Percentiles rank a stretch among this genome's conserved stretches.
Evolutionary conservation across 2,888 invertebrate species (phyloP).

Genomic region (Troides oblongomaculatus): DNA sequence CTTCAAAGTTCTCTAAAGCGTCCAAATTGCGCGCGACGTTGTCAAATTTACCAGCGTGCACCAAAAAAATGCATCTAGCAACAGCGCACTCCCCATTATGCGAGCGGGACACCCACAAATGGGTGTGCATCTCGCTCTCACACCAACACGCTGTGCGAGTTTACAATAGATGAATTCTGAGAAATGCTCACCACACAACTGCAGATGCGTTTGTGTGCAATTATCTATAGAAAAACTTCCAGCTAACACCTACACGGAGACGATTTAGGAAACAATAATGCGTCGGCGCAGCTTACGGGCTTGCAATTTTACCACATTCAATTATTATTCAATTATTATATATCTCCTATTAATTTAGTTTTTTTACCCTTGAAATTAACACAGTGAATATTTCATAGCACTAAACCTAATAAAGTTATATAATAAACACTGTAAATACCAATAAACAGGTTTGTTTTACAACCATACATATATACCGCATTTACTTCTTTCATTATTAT

Average conservation of each 20-base stretch:
- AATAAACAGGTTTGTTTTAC: too few relatives aligned
- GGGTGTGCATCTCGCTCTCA: slow-evolving; percentile 27
- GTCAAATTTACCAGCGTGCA: slow-evolving; percentile 67
- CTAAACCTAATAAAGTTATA: too few relatives aligned
- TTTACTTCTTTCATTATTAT: too few relatives aligned
- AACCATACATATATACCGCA: too few relatives aligned
- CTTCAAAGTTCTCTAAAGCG: slow-evolving; percentile 34
- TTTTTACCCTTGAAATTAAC: too few relatives aligned
- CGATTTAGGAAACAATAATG: slow-evolving; percentile 48
- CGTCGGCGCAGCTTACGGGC: slow-evolving; percentile 39
- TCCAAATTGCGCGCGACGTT: slow-evolving; percentile 68
- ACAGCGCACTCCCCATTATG: slow-evolving; percentile 57
- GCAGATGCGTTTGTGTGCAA: slow-evolving; percentile 38
- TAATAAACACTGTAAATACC: too few relatives aligned
- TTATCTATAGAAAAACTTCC: slow-evolving; percentile 51
- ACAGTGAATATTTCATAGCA: too few relatives aligned
- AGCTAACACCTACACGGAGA: slow-evolving; percentile 49
- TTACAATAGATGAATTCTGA: slow-evolving; percentile 35
- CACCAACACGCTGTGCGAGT: slow-evolving; percentile 31
- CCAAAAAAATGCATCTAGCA: slow-evolving; percentile 69
- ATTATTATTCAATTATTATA: background rate
- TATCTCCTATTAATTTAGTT: background rate
- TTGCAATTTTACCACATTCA: slow-evolving; percentile 29
- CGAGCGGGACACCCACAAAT: slow-evolving; percentile 29
- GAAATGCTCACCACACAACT: slow-evolving; percentile 37